Base-by-base conservation (phyloP, 2,797 vertebrate genomes). In the Aselliscus stoliczkanus region DNA sequence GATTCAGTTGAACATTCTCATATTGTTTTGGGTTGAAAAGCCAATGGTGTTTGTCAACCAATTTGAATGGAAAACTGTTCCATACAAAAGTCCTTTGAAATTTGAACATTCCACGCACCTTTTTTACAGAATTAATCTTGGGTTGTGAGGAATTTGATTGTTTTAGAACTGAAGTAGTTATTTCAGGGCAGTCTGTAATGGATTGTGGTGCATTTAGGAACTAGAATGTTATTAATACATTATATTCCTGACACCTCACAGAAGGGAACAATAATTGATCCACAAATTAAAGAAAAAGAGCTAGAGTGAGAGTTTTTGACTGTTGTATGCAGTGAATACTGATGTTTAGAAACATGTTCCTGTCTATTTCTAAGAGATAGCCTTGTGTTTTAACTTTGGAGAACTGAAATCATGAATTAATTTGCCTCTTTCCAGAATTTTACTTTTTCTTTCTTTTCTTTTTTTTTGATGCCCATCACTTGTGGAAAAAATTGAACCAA, bases 141-240 rank as follows among this genome's bases (percentile, higher is more conserved):
- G 10, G 80, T 60, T 31, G 85, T 92, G 80, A 92, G 29, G 69
- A 34, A 3, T 86, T 88, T 91, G 88, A 70, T 69, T 93, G 70
- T 93, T 83, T 90, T 88, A 81, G 94, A 97, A 96, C 87, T 64
- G 80, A 76, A 92, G n/a, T 96, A 37, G 62, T 95, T 98, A 58
- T 95, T 98, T 47, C 39, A 94, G 80, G 91, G 69, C 95, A 93
- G 67, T 88, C 47, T 77, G 15, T 88, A 96, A 79, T 95, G 79
- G 39, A 94, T 23, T 90, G 82, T 87, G 64, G 27, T 95, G 47
- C 15, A 7, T n/a, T 89, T n/a, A 23, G 54, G 56, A n/a, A 7
- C 58, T 67, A 64, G 96, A 92, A 47, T 76, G 31, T 97, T 95
- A 31, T 50, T 91, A 83, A 65, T 95, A 70, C 84, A 79, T 94